phyloP scores from a whole-genome alignment of 2,113 vertebrate species.

The Cyprinodon variegatus region DNA sequence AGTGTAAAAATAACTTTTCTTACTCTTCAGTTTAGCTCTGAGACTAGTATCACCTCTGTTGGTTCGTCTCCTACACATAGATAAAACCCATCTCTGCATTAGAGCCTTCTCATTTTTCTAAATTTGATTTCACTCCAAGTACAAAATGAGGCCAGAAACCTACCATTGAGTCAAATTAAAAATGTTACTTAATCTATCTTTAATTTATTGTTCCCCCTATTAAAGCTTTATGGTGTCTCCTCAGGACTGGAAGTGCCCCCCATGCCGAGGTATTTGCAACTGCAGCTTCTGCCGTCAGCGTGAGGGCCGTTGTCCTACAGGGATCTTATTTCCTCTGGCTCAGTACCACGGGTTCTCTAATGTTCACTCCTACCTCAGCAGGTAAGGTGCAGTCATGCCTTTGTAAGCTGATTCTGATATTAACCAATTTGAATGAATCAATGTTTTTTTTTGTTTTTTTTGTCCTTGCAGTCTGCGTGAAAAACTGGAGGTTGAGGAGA shows the following conservation, averaged over 20 bases:
- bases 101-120: too few species aligned
- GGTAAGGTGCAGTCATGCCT: slow-evolving; percentile 48
- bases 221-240: not conserved
- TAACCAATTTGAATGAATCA: not conserved
- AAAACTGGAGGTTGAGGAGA: slow-evolving; percentile 62
- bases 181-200: not conserved
- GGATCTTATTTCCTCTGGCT: slow-evolving; percentile 80
- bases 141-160: not conserved
- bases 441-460: not conserved
- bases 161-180: not conserved
- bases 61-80: too few species aligned
- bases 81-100: too few species aligned
- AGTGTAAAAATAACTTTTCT: too few species aligned
- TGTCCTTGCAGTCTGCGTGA: slow-evolving; percentile 62
- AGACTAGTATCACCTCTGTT: too few species aligned
- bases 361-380: slow-evolving; percentile 83
- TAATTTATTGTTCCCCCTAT: not conserved
- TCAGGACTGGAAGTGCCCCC: slow-evolving; percentile 80
- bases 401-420: accelerated
- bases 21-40: too few species aligned
- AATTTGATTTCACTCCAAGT: not conserved
- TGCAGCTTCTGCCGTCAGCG: slow-evolving; percentile 83
- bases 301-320: slow-evolving; percentile 80
- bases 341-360: slow-evolving; percentile 81
- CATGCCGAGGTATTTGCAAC: slow-evolving; percentile 83